Base-by-base conservation (phyloP, 2,797 vertebrate species). In the Myotis vivesi region DNA sequence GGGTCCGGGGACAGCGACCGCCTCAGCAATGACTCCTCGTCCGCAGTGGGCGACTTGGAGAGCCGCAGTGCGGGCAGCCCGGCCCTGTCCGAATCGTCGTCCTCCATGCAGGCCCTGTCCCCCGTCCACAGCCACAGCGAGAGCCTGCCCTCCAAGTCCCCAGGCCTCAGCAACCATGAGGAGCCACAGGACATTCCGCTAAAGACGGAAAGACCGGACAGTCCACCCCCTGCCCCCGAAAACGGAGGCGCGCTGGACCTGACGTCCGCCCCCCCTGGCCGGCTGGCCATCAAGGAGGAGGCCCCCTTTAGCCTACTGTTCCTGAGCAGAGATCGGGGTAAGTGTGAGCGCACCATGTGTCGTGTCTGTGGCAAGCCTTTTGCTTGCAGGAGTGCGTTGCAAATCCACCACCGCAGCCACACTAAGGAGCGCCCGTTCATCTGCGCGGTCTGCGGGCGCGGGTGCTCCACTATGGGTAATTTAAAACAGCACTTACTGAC, bases 271-370 rank as follows among this genome's bases (percentile, higher is more conserved):
- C 99, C 99, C 95, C 98, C 98, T 0, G 98, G 98, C 97, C 99
- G 99, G 97, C 98, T 99, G 33, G 98, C 98, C 98, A 98, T 99
- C 98, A 99, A 99, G 98, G 99, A 99, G 97, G 99, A 99, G 98
- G 98, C 98, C 98, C 99, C 99, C 98, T 99, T 99, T 98, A 99
- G 99, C 98, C 99, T 99, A 99, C 98, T 99, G 98, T 99, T 99
- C 98, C 99, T 99, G 97, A 99, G 98, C 98, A 99, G 99, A 98
- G 99, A 99, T 97, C 99, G 99, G 98, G 99, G 99, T 99, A 99
- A 98, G 98, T 98, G 98, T 98, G 98, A 98, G 97, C 98, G 98
- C 98, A 98, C 98, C 96, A 98, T 98, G 98, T 99, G 98, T 98
- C 98, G 97, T 98, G 98, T 98, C 98, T 99, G 98, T 98, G 98